phyloP scores from a whole-genome alignment of 2,113 vertebrate genomes.

The Chroicocephalus ridibundus region DNA sequence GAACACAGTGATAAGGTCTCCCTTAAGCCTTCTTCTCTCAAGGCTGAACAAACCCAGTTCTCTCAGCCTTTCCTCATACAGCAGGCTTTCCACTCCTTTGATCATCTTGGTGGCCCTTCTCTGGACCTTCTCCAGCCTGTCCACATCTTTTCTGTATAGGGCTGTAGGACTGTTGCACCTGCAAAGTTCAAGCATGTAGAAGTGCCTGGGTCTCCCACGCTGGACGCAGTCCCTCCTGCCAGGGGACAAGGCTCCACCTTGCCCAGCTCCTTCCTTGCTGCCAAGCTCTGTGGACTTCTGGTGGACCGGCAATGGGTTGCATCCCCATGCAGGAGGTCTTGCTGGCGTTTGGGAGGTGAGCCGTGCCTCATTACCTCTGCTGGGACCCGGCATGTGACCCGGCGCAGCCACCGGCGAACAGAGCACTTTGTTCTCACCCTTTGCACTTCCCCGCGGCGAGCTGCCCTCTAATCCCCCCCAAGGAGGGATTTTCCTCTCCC shows the following conservation, averaged over 20 bases:
- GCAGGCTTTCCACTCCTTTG: background rate
- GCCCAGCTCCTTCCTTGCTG: background rate
- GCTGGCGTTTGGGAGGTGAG: background rate
- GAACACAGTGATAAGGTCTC: background rate
- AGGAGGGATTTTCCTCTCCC: constrained; percentile 25
- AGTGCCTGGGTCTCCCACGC: background rate
- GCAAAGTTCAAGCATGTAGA: background rate
- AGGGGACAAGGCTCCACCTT: background rate
- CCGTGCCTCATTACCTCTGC: background rate
- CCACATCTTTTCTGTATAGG: background rate
- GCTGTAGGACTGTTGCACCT: accelerated
- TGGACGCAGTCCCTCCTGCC: accelerated
- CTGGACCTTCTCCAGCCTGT: background rate
- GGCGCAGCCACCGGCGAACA: background rate
- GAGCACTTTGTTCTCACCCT: constrained; percentile 48
- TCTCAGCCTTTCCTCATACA: background rate
- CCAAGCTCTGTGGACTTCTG: background rate
- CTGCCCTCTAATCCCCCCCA: constrained; percentile 36
- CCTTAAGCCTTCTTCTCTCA: background rate
- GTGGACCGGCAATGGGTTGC: background rate
- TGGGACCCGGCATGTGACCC: background rate
- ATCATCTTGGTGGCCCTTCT: background rate
- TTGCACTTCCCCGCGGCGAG: background rate
- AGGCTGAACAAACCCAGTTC: background rate
- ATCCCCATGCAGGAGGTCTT: background rate